A percentile compares a stretch with the other conserved stretches of the same genome.
These are phyloP conservation scores for Unio pictorum DNA, from an alignment of 2,888 invertebrate species.

Conservation along the genomic window DNA sequence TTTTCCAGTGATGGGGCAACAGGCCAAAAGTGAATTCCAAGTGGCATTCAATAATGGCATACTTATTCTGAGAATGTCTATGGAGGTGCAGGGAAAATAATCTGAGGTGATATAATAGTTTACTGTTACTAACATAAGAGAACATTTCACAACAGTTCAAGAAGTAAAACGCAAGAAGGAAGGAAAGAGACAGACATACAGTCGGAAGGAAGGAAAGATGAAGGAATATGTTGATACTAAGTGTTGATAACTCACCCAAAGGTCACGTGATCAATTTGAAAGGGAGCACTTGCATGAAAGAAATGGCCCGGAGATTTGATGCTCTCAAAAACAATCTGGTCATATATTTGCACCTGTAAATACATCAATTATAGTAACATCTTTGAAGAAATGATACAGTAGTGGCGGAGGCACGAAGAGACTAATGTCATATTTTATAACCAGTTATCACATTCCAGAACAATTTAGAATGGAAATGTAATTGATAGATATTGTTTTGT, in stretches of 20 bases:
- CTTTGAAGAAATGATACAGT: no score
- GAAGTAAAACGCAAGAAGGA: neutral
- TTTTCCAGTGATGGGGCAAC: no score
- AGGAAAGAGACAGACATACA: neutral
- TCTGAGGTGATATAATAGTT: no score
- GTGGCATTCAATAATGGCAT: no score
- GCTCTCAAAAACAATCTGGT: conserved; percentile 71
- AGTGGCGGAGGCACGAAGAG: no score
- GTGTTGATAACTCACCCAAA: conserved; percentile 53
- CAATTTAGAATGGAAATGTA: no score
- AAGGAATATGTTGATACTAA: neutral
- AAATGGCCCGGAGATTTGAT: conserved; percentile 71
- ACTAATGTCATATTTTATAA: no score
- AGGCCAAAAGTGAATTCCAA: no score
- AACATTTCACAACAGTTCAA: neutral
- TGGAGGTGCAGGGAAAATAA: no score
- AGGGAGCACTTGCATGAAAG: conserved; percentile 68
- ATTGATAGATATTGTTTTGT: no score
- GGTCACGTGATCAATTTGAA: conserved; percentile 67
- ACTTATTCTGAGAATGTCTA: no score
- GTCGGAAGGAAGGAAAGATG: neutral
- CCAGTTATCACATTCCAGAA: no score
- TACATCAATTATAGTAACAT: neutral
- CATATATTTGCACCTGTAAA: conserved; percentile 69
- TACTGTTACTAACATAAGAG: neutral